phyloP scores from a whole-genome alignment of 2,113 vertebrate genomes.

The Eubucco bourcierii region DNA sequence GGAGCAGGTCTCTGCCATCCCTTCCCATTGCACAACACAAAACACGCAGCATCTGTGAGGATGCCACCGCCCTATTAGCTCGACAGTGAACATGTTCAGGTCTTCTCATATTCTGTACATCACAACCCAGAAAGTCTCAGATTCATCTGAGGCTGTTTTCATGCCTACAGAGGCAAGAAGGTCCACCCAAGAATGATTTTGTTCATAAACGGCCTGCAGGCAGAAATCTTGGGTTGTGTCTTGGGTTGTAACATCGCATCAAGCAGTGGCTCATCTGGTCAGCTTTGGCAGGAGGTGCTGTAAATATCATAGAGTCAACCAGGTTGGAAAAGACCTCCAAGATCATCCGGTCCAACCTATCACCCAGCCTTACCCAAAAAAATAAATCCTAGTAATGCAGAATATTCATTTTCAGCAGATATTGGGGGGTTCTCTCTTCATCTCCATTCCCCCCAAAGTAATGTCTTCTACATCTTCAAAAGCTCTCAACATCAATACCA shows the following conservation, averaged over 20 bases:
- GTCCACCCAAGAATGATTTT: background rate
- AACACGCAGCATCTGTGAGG: background rate
- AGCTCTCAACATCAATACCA: background rate
- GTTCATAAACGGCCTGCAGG: background rate
- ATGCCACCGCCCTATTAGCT: background rate
- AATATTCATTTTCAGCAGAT: background rate
- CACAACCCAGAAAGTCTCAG: background rate
- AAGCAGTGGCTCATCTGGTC: background rate
- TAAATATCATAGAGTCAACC: background rate
- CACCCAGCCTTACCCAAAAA: no score
- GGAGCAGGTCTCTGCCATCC: background rate
- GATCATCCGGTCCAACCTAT: no score
- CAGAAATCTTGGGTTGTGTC: background rate
- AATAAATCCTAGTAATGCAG: background rate
- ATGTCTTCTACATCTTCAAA: background rate
- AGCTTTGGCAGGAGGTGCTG: background rate
- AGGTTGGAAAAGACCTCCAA: no score
- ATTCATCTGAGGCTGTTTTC: background rate
- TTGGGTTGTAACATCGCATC: background rate
- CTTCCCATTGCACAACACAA: background rate
- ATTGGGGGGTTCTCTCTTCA: no score
- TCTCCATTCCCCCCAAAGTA: background rate
- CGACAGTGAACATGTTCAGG: background rate
- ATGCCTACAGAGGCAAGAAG: background rate
- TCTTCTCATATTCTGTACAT: background rate